These are phyloP conservation scores for Entomobrya multifasciata DNA, from an alignment of 2,888 invertebrate species.

Conservation along the genomic window DNA sequence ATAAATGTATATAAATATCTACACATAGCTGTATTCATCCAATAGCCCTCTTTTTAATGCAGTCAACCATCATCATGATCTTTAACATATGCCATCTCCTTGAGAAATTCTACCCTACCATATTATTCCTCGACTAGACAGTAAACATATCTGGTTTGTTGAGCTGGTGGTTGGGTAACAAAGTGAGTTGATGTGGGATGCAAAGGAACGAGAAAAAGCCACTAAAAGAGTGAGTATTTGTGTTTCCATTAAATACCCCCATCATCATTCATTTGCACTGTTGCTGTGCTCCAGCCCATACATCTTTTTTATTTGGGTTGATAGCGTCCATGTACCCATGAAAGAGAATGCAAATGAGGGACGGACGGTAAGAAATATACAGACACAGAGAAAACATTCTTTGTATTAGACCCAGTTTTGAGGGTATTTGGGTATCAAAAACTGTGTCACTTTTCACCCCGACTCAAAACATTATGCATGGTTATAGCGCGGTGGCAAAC, in stretches of 20 bases:
- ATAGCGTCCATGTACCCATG: constrained; percentile 50
- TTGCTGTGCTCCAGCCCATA: constrained; percentile 33
- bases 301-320: constrained; percentile 61
- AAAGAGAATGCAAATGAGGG: constrained; percentile 66
- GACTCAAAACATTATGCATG: no score
- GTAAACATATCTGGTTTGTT: background rate
- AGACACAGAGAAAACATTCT: background rate
- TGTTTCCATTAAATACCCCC: constrained; percentile 47
- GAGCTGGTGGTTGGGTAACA: background rate
- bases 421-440: no score
- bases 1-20: background rate
- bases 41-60: constrained; percentile 27
- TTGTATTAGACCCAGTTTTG: background rate
- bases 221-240: background rate
- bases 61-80: constrained; percentile 39
- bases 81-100: no score
- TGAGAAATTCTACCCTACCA: background rate
- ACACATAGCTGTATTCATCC: background rate
- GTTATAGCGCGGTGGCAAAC: no score
- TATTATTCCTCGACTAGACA: background rate
- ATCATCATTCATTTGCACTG: constrained; percentile 54
- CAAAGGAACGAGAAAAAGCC: background rate
- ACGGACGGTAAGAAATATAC: background rate
- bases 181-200: background rate
- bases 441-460: no score